Conservation (phyloP, 2,888 invertebrate species). For the Drosophila atroscutellata region DNA sequence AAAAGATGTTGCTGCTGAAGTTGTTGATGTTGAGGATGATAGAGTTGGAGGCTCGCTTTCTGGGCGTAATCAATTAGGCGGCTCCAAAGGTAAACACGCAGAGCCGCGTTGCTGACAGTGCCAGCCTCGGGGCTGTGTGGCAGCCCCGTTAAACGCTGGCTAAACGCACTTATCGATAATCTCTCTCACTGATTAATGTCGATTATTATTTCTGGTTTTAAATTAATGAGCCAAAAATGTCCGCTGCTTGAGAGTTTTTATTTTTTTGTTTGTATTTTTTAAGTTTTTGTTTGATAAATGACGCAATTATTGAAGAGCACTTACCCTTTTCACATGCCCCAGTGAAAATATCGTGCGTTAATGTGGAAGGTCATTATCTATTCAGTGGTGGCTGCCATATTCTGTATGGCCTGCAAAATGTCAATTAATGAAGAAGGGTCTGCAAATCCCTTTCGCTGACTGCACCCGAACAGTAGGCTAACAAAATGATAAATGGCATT, state of each 20-base stretch:
- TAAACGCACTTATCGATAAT: conserved; percentile 74
- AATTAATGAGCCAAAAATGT: conserved; percentile 55
- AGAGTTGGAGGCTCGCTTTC: conserved; percentile 30
- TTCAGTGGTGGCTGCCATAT: background rate
- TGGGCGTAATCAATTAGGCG: conserved; percentile 76
- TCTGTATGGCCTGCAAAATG: conserved; percentile 22
- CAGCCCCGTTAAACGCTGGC: conserved; percentile 28
- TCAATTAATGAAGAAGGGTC: conserved; percentile 42
- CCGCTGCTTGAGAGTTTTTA: conserved; percentile 30
- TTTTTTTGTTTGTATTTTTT: background rate
- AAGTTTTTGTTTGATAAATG: conserved; percentile 67
- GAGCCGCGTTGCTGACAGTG: conserved; percentile 41
- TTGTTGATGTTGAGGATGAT: conserved; percentile 29
- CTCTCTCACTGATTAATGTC: conserved; percentile 72
- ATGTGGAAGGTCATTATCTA: conserved; percentile 27
- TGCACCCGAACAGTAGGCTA: conserved; percentile 22
- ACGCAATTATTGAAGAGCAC: conserved; percentile 53
- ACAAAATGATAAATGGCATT: conserved; percentile 33
- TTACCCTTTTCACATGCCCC: conserved; percentile 23
- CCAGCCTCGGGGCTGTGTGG: conserved; percentile 17
- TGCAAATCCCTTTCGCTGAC: background rate
- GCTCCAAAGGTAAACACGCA: conserved; percentile 69
- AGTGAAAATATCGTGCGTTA: conserved; percentile 25
- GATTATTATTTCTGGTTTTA: conserved; percentile 58
- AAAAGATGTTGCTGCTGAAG: conserved; percentile 3